phyloP scores from a whole-genome alignment of 2,113 vertebrate genomes.

The Brienomyrus longianalis region DNA sequence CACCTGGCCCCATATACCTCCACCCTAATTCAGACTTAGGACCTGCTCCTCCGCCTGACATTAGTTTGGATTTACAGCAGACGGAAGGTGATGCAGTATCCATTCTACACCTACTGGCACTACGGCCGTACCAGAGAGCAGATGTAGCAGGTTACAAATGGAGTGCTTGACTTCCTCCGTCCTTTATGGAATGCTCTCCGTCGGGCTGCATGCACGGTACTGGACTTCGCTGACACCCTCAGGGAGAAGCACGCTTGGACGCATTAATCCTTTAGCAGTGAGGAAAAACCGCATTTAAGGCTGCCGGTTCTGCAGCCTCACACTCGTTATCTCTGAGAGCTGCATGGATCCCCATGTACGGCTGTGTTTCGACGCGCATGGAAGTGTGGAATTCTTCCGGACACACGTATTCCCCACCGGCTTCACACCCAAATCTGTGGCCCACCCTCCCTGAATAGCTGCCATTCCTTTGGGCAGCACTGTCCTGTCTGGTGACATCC shows the following conservation, averaged over 20 bases:
- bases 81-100: not conserved
- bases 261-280: not conserved
- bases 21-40: not conserved
- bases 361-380: not conserved
- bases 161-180: not conserved
- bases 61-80: not conserved
- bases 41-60: not conserved
- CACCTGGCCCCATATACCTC: not conserved
- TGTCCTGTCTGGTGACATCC: not conserved
- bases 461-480: not conserved
- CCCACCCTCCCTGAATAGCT: not conserved
- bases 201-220: not conserved
- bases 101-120: not conserved
- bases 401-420: not conserved
- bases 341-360: not conserved
- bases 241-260: not conserved
- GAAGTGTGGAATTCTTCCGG: not conserved
- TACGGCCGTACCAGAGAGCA: not conserved
- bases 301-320: not conserved
- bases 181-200: not conserved
- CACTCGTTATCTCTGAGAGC: not conserved
- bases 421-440: not conserved
- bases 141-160: not conserved
- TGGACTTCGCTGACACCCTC: not conserved
- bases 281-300: not conserved